Percentiles rank a stretch among this genome's conserved stretches.
These are phyloP conservation scores for Eucriotettix oculatus DNA, from an alignment of 2,888 invertebrate species.

Conservation along the genomic window DNA sequence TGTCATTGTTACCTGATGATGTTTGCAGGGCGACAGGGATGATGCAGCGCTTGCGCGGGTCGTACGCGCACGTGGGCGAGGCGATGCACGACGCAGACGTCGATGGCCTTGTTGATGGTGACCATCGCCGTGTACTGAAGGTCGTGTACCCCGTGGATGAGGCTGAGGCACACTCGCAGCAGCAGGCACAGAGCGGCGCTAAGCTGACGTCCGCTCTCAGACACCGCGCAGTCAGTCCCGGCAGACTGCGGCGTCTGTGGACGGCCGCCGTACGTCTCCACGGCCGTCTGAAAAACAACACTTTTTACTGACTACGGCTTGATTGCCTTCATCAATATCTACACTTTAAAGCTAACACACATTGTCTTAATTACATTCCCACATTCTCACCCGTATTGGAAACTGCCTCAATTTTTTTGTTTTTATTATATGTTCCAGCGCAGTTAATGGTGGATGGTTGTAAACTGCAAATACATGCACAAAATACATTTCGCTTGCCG, in stretches of 20 bases:
- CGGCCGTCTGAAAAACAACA: slow-evolving; percentile 21
- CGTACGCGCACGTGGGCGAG: slow-evolving; percentile 20
- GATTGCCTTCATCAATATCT: no score
- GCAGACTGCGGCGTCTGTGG: slow-evolving; percentile 6
- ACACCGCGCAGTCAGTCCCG: background rate
- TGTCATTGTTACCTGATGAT: no score
- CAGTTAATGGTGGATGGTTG: no score
- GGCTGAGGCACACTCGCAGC: slow-evolving; percentile 33
- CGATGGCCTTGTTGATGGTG: slow-evolving; percentile 39
- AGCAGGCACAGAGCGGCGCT: slow-evolving; percentile 33
- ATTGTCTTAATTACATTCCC: no score
- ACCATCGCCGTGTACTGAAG: slow-evolving; percentile 41
- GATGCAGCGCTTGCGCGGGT: slow-evolving; percentile 16
- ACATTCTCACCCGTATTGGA: no score
- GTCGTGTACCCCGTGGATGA: slow-evolving; percentile 37
- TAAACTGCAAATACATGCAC: no score
- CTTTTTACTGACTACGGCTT: background rate
- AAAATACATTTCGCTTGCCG: no score
- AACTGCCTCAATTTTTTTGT: no score
- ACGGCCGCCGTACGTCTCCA: slow-evolving; percentile 21
- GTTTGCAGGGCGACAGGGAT: slow-evolving; percentile 15
- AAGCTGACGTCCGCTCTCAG: slow-evolving; percentile 17
- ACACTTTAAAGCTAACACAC: no score
- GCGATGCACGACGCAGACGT: slow-evolving; percentile 28
- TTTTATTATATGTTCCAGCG: no score